These are phyloP conservation scores for Caenorhabditis remanei DNA, from an alignment of 1,140 invertebrate species.

Conservation along the genomic window DNA sequence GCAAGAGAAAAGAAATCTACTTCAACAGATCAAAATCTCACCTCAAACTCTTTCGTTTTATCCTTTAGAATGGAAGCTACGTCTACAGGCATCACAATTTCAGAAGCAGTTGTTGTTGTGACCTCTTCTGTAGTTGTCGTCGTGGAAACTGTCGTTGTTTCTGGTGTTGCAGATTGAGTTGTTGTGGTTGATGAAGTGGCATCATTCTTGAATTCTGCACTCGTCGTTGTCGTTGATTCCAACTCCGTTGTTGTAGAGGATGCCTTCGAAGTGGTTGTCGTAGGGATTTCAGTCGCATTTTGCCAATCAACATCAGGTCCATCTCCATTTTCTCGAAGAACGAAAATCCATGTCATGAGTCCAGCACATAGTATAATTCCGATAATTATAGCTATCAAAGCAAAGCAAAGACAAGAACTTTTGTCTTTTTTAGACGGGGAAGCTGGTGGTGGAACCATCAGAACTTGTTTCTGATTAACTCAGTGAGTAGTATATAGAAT, in stretches of 20 bases:
- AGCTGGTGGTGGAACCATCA: slow-evolving; percentile 7
- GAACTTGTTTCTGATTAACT: not conserved
- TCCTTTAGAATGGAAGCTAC: slow-evolving; percentile 32
- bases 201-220: not conserved
- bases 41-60: slow-evolving; percentile 19
- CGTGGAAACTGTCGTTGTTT: not conserved
- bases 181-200: not conserved
- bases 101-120: not conserved
- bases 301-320: slow-evolving; percentile 44
- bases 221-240: not conserved
- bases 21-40: not conserved
- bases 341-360: not conserved
- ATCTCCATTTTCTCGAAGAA: slow-evolving; percentile 33
- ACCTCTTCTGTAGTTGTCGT: not conserved
- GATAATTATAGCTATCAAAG: not conserved
- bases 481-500: not conserved
- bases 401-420: not conserved
- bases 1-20: not conserved
- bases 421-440: slow-evolving; percentile 18
- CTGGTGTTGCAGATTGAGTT: not conserved
- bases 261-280: slow-evolving; percentile 4
- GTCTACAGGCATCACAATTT: slow-evolving; percentile 44
- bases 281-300: slow-evolving; percentile 21
- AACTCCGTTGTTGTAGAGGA: not conserved
- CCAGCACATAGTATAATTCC: slow-evolving; percentile 5